A percentile compares a stretch with the other conserved stretches of the same genome.
These are phyloP conservation scores for Coptodon bakossiorum DNA, from an alignment of 2,113 vertebrate species.

Conservation along the genomic window DNA sequence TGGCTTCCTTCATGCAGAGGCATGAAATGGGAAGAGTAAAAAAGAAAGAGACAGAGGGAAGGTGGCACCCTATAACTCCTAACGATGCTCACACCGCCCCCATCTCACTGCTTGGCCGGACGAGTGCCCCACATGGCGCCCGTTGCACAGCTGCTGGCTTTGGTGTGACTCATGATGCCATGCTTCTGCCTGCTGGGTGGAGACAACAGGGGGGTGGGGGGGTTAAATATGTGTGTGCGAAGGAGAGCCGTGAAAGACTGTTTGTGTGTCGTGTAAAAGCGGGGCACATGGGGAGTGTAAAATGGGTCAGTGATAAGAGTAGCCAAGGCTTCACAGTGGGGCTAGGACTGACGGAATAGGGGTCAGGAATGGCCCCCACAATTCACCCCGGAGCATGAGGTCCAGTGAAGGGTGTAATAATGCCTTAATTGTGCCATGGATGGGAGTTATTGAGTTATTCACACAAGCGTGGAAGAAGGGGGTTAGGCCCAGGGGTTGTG, in stretches of 20 bases:
- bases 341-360: neutral
- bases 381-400: slow-evolving; percentile 42
- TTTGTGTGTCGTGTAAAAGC: slow-evolving; percentile 22
- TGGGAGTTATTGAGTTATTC: slow-evolving; percentile 63
- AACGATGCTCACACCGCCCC: neutral
- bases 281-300: slow-evolving; percentile 28
- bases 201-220: neutral
- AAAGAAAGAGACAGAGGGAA: slow-evolving; percentile 29
- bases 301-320: slow-evolving; percentile 59
- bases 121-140: slow-evolving; percentile 42
- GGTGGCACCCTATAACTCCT: slow-evolving; percentile 13
- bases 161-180: slow-evolving; percentile 50
- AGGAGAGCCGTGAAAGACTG: neutral
- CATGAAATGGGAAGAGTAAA: slow-evolving; percentile 3
- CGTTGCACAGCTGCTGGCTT: slow-evolving; percentile 56
- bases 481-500: slow-evolving; percentile 33
- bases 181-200: slow-evolving; percentile 35
- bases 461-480: slow-evolving; percentile 37
- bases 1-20: slow-evolving; percentile 39
- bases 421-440: slow-evolving; percentile 65
- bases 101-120: slow-evolving; percentile 13
- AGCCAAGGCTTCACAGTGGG: slow-evolving; percentile 43
- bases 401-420: slow-evolving; percentile 64
- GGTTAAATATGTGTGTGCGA: neutral
- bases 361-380: slow-evolving; percentile 6